phyloP scores from a whole-genome alignment of 2,888 invertebrate genomes.

The Cryptocephalus primarius region DNA sequence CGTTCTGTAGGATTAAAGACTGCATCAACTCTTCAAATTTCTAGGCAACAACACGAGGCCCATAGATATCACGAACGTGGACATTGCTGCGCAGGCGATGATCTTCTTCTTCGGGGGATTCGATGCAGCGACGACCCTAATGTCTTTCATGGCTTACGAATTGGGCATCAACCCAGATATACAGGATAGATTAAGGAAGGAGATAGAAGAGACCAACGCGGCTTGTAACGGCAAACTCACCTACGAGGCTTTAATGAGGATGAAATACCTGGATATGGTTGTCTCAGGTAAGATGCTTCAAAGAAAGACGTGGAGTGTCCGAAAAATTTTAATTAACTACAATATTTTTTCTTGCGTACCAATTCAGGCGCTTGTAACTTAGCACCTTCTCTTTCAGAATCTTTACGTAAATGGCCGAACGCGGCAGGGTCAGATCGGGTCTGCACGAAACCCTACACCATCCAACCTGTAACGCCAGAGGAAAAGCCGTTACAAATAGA shows the following conservation, averaged over 20 bases:
- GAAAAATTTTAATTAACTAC: too few species aligned
- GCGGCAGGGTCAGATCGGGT: slow-evolving; percentile 42
- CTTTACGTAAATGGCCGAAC: slow-evolving; percentile 47
- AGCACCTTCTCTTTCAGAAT: slow-evolving; percentile 32
- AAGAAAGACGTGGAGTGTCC: too few species aligned
- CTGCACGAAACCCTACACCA: slow-evolving; percentile 43
- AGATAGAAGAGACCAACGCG: slow-evolving; percentile 38
- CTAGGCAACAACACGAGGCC: slow-evolving; percentile 8
- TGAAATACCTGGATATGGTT: slow-evolving; percentile 45
- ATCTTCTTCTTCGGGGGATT: slow-evolving; percentile 43
- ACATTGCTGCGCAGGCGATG: slow-evolving; percentile 36
- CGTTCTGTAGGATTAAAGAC: too few species aligned
- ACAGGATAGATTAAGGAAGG: slow-evolving; percentile 42
- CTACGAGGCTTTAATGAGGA: slow-evolving; percentile 36
- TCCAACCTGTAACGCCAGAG: slow-evolving; percentile 39
- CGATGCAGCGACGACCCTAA: slow-evolving; percentile 36
- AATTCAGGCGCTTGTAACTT: too few species aligned
- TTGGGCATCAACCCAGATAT: slow-evolving; percentile 46
- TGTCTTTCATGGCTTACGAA: slow-evolving; percentile 44
- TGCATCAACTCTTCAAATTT: too few species aligned
- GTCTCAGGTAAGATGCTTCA: slow-evolving; percentile 10
- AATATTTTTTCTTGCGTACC: too few species aligned
- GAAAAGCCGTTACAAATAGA: slow-evolving; percentile 28
- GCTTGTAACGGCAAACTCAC: slow-evolving; percentile 26
- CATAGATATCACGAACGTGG: slow-evolving; percentile 4